phyloP scores from a whole-genome alignment of 2,797 vertebrate species.

The Rhabdophis nuchalis region DNA sequence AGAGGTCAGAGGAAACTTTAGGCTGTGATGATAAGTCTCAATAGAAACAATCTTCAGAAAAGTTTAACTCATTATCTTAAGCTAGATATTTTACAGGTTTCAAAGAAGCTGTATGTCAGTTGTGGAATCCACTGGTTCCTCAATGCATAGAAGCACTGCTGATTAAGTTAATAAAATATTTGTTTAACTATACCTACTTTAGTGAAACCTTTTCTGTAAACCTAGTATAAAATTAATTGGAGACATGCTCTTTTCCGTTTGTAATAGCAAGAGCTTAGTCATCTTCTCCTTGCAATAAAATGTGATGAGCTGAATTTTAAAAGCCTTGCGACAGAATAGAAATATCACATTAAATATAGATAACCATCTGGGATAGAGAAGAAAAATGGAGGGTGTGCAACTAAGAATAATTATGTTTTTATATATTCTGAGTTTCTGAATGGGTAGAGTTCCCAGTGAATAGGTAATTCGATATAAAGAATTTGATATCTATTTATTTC shows the following conservation, averaged over 20 bases:
- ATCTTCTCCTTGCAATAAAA: neutral
- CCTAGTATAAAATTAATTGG: slow-evolving; percentile 16
- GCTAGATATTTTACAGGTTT: neutral
- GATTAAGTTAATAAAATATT: slow-evolving; percentile 4
- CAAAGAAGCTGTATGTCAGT: neutral
- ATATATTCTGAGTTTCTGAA: neutral
- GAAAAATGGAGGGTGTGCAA: neutral
- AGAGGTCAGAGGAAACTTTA: neutral
- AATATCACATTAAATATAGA: neutral
- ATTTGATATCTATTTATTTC: neutral
- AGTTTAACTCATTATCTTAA: neutral
- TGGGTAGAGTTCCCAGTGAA: neutral
- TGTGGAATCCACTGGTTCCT: neutral
- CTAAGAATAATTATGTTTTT: neutral
- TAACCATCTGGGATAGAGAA: neutral
- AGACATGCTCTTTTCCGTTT: slow-evolving; percentile 14
- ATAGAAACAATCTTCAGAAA: neutral
- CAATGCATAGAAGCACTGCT: neutral
- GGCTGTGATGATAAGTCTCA: neutral
- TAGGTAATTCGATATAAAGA: neutral
- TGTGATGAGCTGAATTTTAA: neutral
- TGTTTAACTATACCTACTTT: slow-evolving; percentile 8
- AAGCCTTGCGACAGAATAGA: neutral
- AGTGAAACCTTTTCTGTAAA: slow-evolving; percentile 13
- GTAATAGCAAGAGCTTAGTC: neutral